Evolutionary conservation across 2,888 invertebrate genomes (phyloP).

Genomic region (Lasioglossum leucozonium): DNA sequence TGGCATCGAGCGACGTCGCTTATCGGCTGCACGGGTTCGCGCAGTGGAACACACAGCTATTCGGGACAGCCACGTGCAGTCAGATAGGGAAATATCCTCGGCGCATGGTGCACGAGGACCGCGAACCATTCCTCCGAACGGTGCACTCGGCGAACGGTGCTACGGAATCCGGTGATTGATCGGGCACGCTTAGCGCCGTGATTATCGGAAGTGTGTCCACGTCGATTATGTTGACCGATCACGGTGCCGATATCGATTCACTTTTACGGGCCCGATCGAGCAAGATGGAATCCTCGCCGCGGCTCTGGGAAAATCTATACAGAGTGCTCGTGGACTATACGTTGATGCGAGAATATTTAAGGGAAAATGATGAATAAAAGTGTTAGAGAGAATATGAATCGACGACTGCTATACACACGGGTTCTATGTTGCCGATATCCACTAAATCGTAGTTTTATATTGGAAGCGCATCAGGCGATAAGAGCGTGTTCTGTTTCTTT

Average conservation of each 20-base stretch:
- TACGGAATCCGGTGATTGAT: conserved; percentile 61
- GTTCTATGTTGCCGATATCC: too few relatives aligned
- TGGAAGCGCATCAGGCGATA: too few relatives aligned
- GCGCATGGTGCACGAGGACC: conserved; percentile 3
- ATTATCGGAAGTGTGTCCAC: conserved; percentile 66
- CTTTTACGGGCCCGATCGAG: conserved; percentile 22
- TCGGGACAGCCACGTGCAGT: conserved; percentile 26
- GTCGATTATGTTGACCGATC: conserved; percentile 64
- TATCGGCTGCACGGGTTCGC: conserved; percentile 49
- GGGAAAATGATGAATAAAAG: too few relatives aligned
- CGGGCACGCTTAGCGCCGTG: conserved; percentile 56
- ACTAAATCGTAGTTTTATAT: too few relatives aligned
- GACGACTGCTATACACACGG: too few relatives aligned
- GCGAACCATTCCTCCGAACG: background rate
- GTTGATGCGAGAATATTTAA: background rate
- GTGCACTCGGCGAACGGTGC: conserved; percentile 16
- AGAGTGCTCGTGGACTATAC: background rate
- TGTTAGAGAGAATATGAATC: too few relatives aligned
- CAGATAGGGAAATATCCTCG: conserved; percentile 64
- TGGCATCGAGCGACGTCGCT: conserved; percentile 44
- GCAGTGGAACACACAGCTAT: conserved; percentile 35
- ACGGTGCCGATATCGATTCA: conserved; percentile 42
- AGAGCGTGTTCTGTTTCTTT: too few relatives aligned
- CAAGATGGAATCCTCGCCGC: conserved; percentile 44
- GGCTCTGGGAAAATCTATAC: conserved; percentile 27